Evolutionary conservation across 2,113 vertebrate genomes (phyloP).

Genomic region (Symphodus melops): DNA sequence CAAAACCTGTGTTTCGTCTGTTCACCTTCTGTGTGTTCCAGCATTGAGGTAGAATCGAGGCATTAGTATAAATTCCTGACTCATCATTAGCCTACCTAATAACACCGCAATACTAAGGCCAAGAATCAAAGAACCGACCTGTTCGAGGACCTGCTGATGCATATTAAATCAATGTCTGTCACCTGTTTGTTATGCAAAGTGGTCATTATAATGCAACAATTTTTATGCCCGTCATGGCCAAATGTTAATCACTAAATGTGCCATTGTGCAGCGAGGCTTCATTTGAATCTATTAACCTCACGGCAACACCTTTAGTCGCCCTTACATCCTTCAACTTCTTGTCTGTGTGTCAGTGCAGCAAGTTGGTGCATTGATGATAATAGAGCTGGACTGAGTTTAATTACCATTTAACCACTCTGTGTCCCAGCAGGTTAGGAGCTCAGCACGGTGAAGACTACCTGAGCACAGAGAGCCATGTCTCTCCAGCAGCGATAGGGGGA

Average conservation of each 20-base stretch:
- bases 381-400: constrained; percentile 69
- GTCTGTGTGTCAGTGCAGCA: constrained; percentile 60
- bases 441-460: constrained; percentile 57
- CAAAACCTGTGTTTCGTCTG: too few species aligned
- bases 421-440: constrained; percentile 64
- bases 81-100: constrained; percentile 61
- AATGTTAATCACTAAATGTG: constrained; percentile 74
- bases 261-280: constrained; percentile 52
- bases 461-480: constrained; percentile 53
- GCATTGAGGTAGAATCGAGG: constrained; percentile 15
- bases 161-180: constrained; percentile 69
- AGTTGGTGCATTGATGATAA: constrained; percentile 67
- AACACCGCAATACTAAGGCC: constrained; percentile 43
- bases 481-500: constrained; percentile 46
- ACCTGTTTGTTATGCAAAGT: constrained; percentile 77
- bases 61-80: constrained; percentile 54
- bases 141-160: constrained; percentile 57
- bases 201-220: constrained; percentile 58
- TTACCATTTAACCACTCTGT: constrained; percentile 69
- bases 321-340: constrained; percentile 66
- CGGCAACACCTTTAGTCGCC: constrained; percentile 59
- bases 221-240: constrained; percentile 64
- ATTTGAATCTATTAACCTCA: constrained; percentile 75
- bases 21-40: background rate
- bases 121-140: constrained; percentile 48